Evolutionary conservation across 1,140 invertebrate genomes (phyloP).

Genomic region (Aphelenchoides fujianensis): DNA sequence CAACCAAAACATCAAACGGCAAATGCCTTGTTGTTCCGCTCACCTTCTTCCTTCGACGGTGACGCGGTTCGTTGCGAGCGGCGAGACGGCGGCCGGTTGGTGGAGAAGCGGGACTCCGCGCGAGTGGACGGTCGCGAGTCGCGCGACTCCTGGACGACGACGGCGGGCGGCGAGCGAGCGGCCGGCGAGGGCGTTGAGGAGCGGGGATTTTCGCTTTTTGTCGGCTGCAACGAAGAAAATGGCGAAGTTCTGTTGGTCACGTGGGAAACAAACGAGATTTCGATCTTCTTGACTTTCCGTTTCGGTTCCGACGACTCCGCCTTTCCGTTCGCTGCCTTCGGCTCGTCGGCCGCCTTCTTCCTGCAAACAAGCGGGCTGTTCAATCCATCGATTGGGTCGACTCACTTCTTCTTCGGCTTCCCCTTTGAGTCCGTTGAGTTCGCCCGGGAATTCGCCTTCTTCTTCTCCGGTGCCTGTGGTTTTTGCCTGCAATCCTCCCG

Average conservation of each 20-base stretch:
- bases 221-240: too few relatives aligned
- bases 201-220: background rate
- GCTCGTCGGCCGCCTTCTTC: background rate
- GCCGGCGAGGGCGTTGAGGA: background rate
- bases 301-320: background rate
- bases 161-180: background rate
- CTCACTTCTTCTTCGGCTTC: background rate
- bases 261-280: background rate
- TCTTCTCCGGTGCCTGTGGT: background rate
- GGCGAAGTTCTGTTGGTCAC: too few relatives aligned
- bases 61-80: background rate
- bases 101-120: background rate
- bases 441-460: background rate
- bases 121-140: constrained; percentile 1
- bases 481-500: background rate
- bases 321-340: background rate
- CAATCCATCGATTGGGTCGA: too few relatives aligned
- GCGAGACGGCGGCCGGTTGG: background rate
- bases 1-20: background rate
- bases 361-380: background rate
- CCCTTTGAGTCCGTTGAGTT: background rate
- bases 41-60: background rate
- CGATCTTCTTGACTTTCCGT: constrained; percentile 12
- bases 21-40: background rate
- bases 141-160: background rate